phyloP scores from a whole-genome alignment of 2,113 vertebrate genomes.

The Phaethornis superciliosus region DNA sequence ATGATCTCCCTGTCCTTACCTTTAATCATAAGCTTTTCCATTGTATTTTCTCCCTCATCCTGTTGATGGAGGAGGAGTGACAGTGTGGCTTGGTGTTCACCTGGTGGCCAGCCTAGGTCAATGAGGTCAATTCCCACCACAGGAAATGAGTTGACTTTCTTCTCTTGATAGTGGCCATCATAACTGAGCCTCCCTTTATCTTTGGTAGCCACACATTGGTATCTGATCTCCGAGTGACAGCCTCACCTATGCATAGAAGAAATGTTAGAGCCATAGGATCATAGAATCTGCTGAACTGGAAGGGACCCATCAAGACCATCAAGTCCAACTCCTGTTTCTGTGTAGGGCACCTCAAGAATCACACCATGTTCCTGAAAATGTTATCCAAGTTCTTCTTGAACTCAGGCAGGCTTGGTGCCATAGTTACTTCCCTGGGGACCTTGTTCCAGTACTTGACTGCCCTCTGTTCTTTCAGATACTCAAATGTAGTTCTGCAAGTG shows the following conservation, averaged over 20 bases:
- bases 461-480: background rate
- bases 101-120: background rate
- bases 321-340: too few relatives aligned
- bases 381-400: too few relatives aligned
- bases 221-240: background rate
- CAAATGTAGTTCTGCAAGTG: background rate
- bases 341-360: too few relatives aligned
- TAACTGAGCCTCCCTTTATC: background rate
- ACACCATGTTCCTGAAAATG: too few relatives aligned
- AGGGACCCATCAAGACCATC: too few relatives aligned
- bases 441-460: too few relatives aligned
- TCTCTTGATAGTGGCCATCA: background rate
- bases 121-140: too few relatives aligned
- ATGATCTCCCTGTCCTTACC: background rate
- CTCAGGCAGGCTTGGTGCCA: too few relatives aligned
- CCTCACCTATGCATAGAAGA: background rate
- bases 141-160: background rate
- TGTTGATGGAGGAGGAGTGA: background rate
- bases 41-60: fast-evolving
- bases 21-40: fast-evolving
- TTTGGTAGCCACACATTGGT: background rate
- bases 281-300: too few relatives aligned
- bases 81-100: background rate
- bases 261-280: background rate
- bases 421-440: too few relatives aligned